These are phyloP conservation scores for Nanorana parkeri DNA, from an alignment of 2,113 vertebrate genomes.

Conservation along the genomic window DNA sequence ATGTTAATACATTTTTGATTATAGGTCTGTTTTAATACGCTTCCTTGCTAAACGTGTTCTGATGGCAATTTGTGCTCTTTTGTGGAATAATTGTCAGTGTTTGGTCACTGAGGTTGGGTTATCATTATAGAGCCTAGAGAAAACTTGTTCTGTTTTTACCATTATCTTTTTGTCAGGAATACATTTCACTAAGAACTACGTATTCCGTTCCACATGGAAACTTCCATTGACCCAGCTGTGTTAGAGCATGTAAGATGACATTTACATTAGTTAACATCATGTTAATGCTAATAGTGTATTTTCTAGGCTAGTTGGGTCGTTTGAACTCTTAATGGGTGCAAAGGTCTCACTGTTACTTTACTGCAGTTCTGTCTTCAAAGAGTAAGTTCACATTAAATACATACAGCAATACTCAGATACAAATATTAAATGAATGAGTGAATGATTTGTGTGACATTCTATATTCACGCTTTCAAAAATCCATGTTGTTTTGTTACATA, in stretches of 20 bases:
- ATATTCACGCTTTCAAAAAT: neutral
- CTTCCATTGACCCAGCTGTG: neutral
- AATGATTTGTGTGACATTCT: neutral
- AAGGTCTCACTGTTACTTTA: conserved; percentile 17
- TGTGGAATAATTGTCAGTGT: no score
- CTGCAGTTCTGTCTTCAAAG: neutral
- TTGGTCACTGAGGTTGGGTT: no score
- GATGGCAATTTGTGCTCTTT: no score
- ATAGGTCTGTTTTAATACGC: no score
- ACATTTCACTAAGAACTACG: neutral
- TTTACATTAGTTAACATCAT: conserved; percentile 23
- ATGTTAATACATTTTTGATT: no score
- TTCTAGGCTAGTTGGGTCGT: neutral
- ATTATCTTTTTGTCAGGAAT: neutral
- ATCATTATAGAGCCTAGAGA: no score
- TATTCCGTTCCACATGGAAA: neutral
- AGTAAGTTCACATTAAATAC: conserved; percentile 8
- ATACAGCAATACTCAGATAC: neutral
- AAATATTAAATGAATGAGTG: neutral
- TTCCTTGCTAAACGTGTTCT: no score
- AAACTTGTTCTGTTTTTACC: no score
- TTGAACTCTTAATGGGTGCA: conserved; percentile 26
- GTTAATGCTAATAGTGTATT: conserved; percentile 35
- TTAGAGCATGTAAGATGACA: neutral
- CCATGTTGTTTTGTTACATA: no score